These are phyloP conservation scores for Phenacoccus solenopsis DNA, from an alignment of 1,140 invertebrate species.

Conservation along the genomic window DNA sequence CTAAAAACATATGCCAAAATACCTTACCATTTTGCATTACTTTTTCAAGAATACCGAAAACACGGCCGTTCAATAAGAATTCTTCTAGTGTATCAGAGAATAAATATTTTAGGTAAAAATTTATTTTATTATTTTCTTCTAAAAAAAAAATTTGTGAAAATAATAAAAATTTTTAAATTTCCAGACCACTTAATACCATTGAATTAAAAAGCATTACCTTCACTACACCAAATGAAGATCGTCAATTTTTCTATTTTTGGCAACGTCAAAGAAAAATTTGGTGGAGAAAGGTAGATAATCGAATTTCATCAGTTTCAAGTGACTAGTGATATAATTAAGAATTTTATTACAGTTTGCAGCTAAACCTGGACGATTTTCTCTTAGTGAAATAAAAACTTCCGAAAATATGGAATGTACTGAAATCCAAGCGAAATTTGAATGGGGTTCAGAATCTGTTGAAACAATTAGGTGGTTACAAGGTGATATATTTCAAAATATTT, in stretches of 20 bases:
- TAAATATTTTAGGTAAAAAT: conserved; percentile 19
- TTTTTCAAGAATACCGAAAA: conserved; percentile 17
- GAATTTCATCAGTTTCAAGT: conserved; percentile 27
- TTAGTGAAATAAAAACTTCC: conserved; percentile 39
- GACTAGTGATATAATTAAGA: conserved; percentile 29
- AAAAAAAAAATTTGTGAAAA: not conserved
- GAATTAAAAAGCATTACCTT: conserved; percentile 33
- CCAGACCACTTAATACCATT: conserved; percentile 22
- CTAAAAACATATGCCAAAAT: conserved; percentile 20
- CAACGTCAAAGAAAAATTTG: conserved; percentile 62
- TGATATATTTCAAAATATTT: conserved; percentile 23
- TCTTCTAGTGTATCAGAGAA: too few species aligned
- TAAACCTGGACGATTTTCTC: conserved; percentile 46
- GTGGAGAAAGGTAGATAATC: conserved; percentile 53
- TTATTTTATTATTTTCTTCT: too few species aligned
- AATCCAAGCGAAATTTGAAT: conserved; percentile 39
- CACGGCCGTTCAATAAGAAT: not conserved
- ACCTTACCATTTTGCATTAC: conserved; percentile 23
- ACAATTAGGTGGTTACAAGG: conserved; percentile 25
- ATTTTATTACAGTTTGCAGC: conserved; percentile 43
- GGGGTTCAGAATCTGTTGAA: conserved; percentile 34
- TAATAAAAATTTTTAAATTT: conserved; percentile 6
- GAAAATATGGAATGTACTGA: conserved; percentile 34
- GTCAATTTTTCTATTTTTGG: conserved; percentile 49
- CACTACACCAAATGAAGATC: conserved; percentile 33